Conservation (phyloP, 2,113 vertebrate species). For the Nyctereutes procyonoides region DNA sequence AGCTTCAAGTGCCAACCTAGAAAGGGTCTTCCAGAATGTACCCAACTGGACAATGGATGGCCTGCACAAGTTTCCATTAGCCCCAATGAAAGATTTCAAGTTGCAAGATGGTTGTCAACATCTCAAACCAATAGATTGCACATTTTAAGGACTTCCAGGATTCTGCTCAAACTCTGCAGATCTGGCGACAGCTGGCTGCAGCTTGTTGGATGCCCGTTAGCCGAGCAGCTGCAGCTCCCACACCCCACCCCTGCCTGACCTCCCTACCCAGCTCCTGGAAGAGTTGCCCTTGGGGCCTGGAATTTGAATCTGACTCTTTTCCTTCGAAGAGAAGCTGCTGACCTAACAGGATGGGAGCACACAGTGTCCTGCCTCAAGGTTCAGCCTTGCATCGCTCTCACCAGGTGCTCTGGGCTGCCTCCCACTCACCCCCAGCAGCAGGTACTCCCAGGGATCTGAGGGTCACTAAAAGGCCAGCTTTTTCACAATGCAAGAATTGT, state of each 20-base stretch:
- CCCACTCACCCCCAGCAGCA: not conserved
- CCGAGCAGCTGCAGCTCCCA: rapidly evolving
- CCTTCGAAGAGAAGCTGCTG: not conserved
- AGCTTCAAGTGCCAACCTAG: not conserved
- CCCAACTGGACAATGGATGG: not conserved
- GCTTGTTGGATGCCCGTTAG: rapidly evolving
- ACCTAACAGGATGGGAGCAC: rapidly evolving
- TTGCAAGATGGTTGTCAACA: not conserved
- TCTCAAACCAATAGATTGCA: not conserved
- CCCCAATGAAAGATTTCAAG: too few species aligned
- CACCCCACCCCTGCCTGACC: too few species aligned
- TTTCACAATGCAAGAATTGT: constrained; percentile 27
- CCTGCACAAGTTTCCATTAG: not conserved
- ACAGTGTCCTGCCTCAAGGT: not conserved
- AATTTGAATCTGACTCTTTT: not conserved
- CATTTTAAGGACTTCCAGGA: not conserved
- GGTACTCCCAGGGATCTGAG: rapidly evolving
- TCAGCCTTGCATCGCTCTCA: rapidly evolving
- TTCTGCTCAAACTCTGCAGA: not conserved
- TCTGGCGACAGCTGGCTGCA: not conserved
- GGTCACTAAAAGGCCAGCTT: not conserved
- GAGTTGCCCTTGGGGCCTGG: not conserved
- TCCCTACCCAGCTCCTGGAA: not conserved
- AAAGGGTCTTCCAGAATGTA: not conserved
- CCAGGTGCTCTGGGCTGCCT: not conserved